These are phyloP conservation scores for Peromyscus attwateri DNA, from an alignment of 2,797 vertebrate species.

Conservation along the genomic window DNA sequence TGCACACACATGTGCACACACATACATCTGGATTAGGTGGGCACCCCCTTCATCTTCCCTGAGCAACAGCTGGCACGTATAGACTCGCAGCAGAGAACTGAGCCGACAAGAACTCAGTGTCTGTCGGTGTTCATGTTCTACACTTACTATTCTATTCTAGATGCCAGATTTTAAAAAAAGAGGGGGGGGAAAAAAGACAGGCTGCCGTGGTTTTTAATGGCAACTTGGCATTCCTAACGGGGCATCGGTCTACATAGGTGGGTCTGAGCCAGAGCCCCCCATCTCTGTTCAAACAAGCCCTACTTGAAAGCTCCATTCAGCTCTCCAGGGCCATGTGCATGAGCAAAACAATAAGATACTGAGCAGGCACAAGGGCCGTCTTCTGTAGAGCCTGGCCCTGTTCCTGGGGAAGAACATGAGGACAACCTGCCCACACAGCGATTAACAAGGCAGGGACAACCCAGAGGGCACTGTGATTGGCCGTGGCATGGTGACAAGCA, in stretches of 20 bases:
- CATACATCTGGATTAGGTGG: too few species aligned
- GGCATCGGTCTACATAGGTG: constrained; percentile 55
- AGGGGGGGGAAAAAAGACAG: not conserved
- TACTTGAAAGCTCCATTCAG: constrained; percentile 83
- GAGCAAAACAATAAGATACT: constrained; percentile 77
- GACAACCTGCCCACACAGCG: constrained; percentile 86
- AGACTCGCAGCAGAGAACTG: not conserved
- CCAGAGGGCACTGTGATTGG: constrained; percentile 67
- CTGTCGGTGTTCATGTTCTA: accelerated
- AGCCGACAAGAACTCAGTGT: not conserved
- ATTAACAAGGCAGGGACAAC: constrained; percentile 85
- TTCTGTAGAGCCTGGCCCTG: constrained; percentile 86
- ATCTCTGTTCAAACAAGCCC: constrained; percentile 76
- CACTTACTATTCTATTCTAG: not conserved
- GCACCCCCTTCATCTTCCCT: not conserved
- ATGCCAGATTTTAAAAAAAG: not conserved
- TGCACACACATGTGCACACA: accelerated
- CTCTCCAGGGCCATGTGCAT: constrained; percentile 78
- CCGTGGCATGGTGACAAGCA: constrained; percentile 79
- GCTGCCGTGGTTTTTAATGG: not conserved
- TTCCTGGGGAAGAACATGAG: constrained; percentile 86
- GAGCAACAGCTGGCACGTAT: not conserved
- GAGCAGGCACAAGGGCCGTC: constrained; percentile 84
- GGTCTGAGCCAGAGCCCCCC: constrained; percentile 75
- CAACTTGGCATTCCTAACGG: constrained; percentile 67